These are phyloP conservation scores for Tortrix viridana DNA, from an alignment of 2,888 invertebrate genomes.

Conservation along the genomic window DNA sequence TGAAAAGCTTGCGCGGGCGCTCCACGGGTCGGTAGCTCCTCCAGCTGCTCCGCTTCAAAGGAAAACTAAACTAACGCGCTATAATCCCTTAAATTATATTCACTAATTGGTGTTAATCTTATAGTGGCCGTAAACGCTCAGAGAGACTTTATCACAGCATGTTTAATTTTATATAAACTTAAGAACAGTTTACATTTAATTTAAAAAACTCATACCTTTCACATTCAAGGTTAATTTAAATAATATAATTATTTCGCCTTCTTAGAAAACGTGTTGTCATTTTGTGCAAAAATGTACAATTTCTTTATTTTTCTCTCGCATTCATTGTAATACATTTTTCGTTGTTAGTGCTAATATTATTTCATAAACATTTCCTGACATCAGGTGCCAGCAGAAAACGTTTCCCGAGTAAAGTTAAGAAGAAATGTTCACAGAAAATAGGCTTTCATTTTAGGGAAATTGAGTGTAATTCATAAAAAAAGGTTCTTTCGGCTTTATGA, in stretches of 20 bases:
- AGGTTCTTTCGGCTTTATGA: conserved; percentile 49
- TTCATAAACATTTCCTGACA: conserved; percentile 36
- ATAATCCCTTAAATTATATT: neutral
- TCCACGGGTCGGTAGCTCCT: neutral
- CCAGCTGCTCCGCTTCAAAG: neutral
- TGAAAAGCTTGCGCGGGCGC: too few relatives aligned
- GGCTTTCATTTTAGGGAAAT: conserved; percentile 38
- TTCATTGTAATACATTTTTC: neutral
- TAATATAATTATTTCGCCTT: neutral
- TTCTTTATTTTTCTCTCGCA: conserved; percentile 1
- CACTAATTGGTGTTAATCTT: conserved; percentile 5
- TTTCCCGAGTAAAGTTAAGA: conserved; percentile 33
- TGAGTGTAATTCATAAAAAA: conserved; percentile 39
- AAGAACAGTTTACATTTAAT: neutral
- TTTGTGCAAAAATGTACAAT: neutral
- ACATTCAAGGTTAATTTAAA: neutral
- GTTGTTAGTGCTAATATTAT: conserved; percentile 5
- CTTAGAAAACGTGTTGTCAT: neutral
- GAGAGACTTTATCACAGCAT: too few relatives aligned
- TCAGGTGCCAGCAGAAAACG: conserved; percentile 13
- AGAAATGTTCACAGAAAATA: conserved; percentile 33
- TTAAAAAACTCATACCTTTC: neutral
- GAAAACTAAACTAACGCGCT: neutral
- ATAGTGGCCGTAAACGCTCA: neutral
- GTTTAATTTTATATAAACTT: too few relatives aligned